phyloP scores from a whole-genome alignment of 1,140 invertebrate genomes.

The Nylanderia fulva region DNA sequence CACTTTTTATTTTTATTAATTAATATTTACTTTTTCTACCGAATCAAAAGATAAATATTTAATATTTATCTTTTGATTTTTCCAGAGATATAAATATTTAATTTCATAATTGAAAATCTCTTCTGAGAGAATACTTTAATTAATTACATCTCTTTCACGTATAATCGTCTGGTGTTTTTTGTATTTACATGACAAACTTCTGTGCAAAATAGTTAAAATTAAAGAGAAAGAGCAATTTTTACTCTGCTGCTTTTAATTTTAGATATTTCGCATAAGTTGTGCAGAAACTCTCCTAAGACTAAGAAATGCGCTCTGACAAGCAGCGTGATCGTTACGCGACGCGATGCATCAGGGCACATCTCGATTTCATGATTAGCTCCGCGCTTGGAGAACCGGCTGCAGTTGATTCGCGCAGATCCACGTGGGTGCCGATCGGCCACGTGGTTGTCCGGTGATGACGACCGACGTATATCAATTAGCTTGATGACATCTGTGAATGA shows the following conservation, averaged over 20 bases:
- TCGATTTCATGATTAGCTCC: background rate
- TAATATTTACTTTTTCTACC: background rate
- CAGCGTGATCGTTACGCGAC: background rate
- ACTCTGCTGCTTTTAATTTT: background rate
- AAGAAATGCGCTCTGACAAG: background rate
- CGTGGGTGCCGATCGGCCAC: constrained; percentile 42
- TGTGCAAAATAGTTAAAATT: background rate
- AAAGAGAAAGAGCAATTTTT: background rate
- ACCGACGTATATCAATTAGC: constrained; percentile 60
- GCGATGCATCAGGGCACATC: background rate
- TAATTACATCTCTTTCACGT: background rate
- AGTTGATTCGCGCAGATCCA: constrained; percentile 4
- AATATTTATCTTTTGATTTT: no score
- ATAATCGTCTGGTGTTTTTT: background rate
- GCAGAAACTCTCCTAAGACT: background rate
- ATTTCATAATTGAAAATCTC: background rate
- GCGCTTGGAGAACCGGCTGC: constrained; percentile 4
- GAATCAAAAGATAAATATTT: constrained; percentile 3
- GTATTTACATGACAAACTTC: background rate
- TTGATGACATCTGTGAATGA: constrained; percentile 76
- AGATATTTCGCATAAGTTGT: background rate
- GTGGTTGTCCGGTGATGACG: constrained; percentile 34
- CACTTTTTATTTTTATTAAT: background rate
- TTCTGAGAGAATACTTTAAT: background rate
- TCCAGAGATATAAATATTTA: no score